Evolutionary conservation across 2,888 invertebrate genomes (phyloP), one percentile per base, ranked within the genome.

Genomic region (Kryphioiulus occultus): DNA sequence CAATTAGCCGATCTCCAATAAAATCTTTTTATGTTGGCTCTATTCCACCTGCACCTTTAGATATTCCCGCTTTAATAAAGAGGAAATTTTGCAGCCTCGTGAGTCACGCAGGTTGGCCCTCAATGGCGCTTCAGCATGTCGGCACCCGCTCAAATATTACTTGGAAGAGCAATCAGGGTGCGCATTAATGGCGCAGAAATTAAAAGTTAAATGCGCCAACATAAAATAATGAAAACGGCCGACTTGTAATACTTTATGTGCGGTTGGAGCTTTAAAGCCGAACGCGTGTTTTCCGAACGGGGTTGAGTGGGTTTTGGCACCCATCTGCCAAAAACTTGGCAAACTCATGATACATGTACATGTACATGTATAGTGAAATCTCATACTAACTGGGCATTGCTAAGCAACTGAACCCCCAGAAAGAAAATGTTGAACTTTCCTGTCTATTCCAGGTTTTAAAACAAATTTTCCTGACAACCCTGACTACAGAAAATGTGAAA

Each of bases 51-150:
- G 59, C 59, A 59, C 59, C 59, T 59, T 59, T 59, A 22, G 59
- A 59, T 59, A 59, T 59, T 59, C 59, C 59, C 59, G 59, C 59
- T 59, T 59, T 59, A 59, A 59, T 59, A 59, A 59, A 4, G 59
- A 5, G 59, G 22, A 53, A 59, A 22, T 59, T 59, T 22, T 59
- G 22, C 59, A 22, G 22, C n/a, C 44, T 9, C 9, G 12, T 22
- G 22, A 22, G 19, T 59, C 4, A 22, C 19, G 22, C 22, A 59
- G 59, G 22, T 4, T 59, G 22, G 59, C 12, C 22, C 22, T 59
- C 22, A 59, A 59, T 22, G 59, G 22, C 53, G 53, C 53, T 53
- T n/a, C 53, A 53, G 53, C 53, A 19, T 53, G 53, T 39, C 39
- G 39, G 39, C 39, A 39, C 39, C n/a, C 17, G 53, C 53, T 17